Base-by-base conservation (phyloP, 2,113 vertebrate species). In the Callipepla squamata region DNA sequence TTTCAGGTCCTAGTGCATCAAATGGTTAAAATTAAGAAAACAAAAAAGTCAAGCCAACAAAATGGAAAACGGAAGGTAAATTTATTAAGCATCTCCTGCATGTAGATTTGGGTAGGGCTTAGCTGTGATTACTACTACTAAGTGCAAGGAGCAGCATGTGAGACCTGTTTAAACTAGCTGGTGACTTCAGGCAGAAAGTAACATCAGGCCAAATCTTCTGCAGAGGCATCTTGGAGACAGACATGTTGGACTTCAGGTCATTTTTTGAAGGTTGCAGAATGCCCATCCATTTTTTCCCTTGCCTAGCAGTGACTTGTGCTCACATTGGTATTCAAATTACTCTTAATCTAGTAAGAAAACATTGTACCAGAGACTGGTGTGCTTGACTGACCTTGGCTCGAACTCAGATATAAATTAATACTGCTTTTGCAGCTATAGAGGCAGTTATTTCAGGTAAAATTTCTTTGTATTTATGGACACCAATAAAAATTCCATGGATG, bases 341-440 rank as follows among this genome's bases (percentile, higher is more conserved):
- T 91, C 62, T 78, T 81, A 68, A 87, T 89, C 28, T 79, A 4
- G 1, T 67, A 75, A 63, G 61, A 92, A 89, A 91, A 87, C 16
- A 28, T 6, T 87, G 90, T 91, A 75, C 74, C 32, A 40, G 72
- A 36, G 25, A 20, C 12, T 81, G 38, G 21, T 65, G 34, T 85
- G 90, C 92, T 72, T 85, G 92, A 53, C 47, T 93, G 87, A 68
- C 28, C 89, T 87, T 85, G 85, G 38, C 70, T 89, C 28, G 68
- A 40, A 58, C 25, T 68, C 70, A 44, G 34, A 72, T 30, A 72
- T 63, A 67, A 78, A 79, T 87, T 74, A 62, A 70, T 78, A 42
- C 1, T 81, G 21, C 51, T 81, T 84, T 78, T 91, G 40, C 42
- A 85, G 19, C 5, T 45, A 8, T 7, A 32, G 16, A 7, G 13